Conservation (phyloP, 2,797 vertebrate genomes). For the Meriones psammophilus region DNA sequence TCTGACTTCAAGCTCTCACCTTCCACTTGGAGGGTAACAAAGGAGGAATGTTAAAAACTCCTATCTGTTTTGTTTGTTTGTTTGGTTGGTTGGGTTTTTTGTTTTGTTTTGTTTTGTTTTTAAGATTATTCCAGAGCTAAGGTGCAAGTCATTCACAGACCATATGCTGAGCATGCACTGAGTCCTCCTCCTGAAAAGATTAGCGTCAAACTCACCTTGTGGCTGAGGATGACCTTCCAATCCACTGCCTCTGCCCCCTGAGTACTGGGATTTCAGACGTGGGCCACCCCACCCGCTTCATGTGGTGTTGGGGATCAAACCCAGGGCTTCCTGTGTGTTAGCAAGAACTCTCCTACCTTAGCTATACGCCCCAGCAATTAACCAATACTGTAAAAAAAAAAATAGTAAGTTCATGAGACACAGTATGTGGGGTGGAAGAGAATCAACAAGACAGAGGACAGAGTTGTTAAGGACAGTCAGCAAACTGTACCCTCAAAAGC, state of each 20-base stretch:
- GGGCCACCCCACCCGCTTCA: background rate
- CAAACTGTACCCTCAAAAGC: background rate
- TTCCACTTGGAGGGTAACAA: background rate
- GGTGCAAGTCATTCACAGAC: background rate
- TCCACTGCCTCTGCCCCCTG: background rate
- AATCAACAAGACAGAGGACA: background rate
- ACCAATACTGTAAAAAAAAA: background rate
- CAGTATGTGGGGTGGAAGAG: background rate
- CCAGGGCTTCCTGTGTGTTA: background rate
- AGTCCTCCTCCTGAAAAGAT: background rate
- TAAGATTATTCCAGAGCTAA: background rate
- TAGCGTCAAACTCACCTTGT: background rate
- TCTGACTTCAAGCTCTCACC: background rate
- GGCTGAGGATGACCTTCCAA: background rate
- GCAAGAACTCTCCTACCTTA: background rate
- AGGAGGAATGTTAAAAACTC: background rate
- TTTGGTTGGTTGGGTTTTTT: background rate
- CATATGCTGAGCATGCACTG: background rate
- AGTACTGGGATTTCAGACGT: background rate
- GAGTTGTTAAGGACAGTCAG: background rate
- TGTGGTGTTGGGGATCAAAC: background rate
- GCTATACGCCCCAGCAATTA: background rate
- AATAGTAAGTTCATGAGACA: background rate
- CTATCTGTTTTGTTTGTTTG: background rate
- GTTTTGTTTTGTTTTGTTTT: background rate